phyloP scores from a whole-genome alignment of 2,888 invertebrate species.

The Lycaena phlaeas region DNA sequence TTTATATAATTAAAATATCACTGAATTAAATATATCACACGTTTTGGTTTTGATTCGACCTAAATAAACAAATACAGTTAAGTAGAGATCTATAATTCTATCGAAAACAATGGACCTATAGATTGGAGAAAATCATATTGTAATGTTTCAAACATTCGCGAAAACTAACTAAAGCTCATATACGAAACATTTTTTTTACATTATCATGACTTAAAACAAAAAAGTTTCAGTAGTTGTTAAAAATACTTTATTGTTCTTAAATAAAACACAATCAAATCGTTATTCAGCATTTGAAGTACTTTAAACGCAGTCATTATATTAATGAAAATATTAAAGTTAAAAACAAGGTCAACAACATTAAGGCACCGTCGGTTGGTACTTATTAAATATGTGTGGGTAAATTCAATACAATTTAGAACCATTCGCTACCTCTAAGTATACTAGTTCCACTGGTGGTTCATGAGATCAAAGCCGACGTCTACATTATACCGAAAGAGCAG shows the following conservation, averaged over 20 bases:
- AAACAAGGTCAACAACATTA: slow-evolving; percentile 29
- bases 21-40: slow-evolving; percentile 9
- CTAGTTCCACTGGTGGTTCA: slow-evolving; percentile 60
- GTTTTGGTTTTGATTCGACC: too few species aligned
- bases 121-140: too few species aligned
- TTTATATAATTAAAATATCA: slow-evolving; percentile 1
- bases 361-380: slow-evolving; percentile 62
- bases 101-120: too few species aligned
- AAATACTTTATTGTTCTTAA: too few species aligned
- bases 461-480: slow-evolving; percentile 62
- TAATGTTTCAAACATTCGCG: too few species aligned
- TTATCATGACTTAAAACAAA: too few species aligned
- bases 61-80: too few species aligned
- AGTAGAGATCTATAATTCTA: too few species aligned
- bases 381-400: slow-evolving; percentile 20
- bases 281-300: slow-evolving; percentile 10
- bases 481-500: neutral
- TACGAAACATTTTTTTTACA: too few species aligned
- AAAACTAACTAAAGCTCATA: too few species aligned
- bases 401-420: slow-evolving; percentile 27
- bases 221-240: too few species aligned
- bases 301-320: neutral
- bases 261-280: too few species aligned
- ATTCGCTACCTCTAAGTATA: slow-evolving; percentile 23
- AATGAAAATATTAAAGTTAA: slow-evolving; percentile 7